phyloP scores from a whole-genome alignment of 2,113 vertebrate genomes.

The Colaptes auratus region DNA sequence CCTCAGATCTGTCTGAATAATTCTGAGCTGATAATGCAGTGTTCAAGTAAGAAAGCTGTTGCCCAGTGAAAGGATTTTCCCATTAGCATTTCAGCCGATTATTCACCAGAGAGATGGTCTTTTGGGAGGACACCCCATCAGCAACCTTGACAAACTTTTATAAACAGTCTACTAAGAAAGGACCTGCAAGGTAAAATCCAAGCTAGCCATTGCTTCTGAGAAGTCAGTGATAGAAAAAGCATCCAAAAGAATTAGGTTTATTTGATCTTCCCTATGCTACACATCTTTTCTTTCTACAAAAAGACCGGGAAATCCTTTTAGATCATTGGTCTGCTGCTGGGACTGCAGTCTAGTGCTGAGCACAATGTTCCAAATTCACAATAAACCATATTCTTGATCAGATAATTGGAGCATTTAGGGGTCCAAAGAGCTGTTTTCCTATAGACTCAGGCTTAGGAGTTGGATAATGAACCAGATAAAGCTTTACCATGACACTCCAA shows the following conservation, averaged over 20 bases:
- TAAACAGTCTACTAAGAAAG: neutral
- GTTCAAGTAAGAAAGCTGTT: conserved; percentile 9
- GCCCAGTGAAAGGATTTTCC: conserved; percentile 43
- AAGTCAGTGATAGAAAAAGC: neutral
- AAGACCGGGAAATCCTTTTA: neutral
- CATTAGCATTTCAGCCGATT: conserved; percentile 34
- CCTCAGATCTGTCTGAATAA: conserved; percentile 54
- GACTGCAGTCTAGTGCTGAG: neutral
- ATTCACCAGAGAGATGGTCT: conserved; percentile 22
- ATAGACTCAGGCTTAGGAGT: neutral
- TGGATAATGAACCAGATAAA: neutral
- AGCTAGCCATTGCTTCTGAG: neutral
- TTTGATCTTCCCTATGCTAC: neutral
- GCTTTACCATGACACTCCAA: neutral
- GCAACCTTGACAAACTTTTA: neutral
- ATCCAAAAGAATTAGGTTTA: neutral
- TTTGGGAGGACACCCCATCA: neutral
- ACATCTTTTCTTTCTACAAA: neutral
- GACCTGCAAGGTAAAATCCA: neutral
- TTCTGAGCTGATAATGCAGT: conserved; percentile 40
- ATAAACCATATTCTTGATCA: neutral
- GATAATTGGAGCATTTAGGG: neutral
- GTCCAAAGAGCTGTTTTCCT: neutral
- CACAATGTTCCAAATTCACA: neutral
- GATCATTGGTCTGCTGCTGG: neutral